Evolutionary conservation across 2,797 vertebrate species (phyloP), one percentile per base, ranked within the genome.

Genomic region (Percopsis omiscomaycus): DNA sequence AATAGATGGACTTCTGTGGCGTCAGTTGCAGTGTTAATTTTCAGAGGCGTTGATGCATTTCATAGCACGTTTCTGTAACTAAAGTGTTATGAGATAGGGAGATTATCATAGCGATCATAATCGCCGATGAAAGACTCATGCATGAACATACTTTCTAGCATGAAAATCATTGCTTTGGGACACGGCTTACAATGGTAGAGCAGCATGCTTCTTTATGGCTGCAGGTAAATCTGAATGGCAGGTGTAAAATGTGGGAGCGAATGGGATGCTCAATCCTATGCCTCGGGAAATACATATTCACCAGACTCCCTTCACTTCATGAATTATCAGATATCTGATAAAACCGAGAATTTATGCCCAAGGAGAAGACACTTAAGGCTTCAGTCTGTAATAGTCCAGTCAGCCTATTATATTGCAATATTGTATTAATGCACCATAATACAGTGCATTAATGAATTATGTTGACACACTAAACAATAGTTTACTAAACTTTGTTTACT

Each of bases 101-200:
- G 91, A 93, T 93, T 91, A 93, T 77, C 69, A 82, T 85, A 90
- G 89, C 93, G 91, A 93, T 93, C 87, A 90, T 92, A 93, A 93
- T 93, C 92, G 88, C 88, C 87, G 80, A 82, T 89, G 88, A 89
- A 88, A 87, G 83, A 74, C 80, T 83, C 66, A 47, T 90, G 89
- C 86, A 90, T 90, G 88, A 89, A 89, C 87, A 87, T 81, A 87
- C 91, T 42, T 42, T 9, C 37, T 42, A 9, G 37, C 37, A 42
- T 42, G 37, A 42, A 42, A 42, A 42, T 42, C 1, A 89, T 87
- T 84, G 88, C 87, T 81, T 68, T 61, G 72, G 84, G 89, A 89
- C 84, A 86, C 88, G 79, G 85, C 89, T 82, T 88, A 90, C 87
- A 86, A 83, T 79, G 74, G 79, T 84, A 77, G 77, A 59, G 79